Conservation (phyloP, 2,113 vertebrate genomes). For the Jaculus jaculus region DNA sequence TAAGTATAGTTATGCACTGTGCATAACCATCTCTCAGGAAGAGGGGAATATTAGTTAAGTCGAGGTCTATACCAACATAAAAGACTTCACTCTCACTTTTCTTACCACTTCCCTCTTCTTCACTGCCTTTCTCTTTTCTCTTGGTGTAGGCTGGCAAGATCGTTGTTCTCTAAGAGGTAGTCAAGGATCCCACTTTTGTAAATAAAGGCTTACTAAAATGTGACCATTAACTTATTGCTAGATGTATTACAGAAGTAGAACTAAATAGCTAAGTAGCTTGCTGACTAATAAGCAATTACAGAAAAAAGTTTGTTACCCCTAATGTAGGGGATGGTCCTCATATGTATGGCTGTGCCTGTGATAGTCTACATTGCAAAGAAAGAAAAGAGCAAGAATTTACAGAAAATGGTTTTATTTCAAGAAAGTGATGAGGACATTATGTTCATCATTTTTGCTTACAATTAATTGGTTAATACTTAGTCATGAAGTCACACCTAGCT, state of each 20-base stretch:
- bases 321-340: not conserved
- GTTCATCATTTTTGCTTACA: not conserved
- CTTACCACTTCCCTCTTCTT: not conserved
- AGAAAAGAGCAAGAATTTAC: not conserved
- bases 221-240: not conserved
- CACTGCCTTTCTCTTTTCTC: not conserved
- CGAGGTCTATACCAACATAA: not conserved
- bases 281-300: not conserved
- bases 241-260: not conserved
- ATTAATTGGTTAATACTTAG: not conserved
- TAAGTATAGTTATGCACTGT: not conserved
- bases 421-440: slow-evolving; percentile 2
- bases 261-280: not conserved
- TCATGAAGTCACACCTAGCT: not conserved
- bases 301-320: not conserved
- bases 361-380: not conserved
- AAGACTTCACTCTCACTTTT: not conserved
- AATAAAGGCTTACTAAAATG: slow-evolving; percentile 25
- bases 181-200: slow-evolving; percentile 40
- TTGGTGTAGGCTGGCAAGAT: not conserved
- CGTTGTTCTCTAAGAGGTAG: not conserved
- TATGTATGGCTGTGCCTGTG: not conserved
- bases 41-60: not conserved
- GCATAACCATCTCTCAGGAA: not conserved
- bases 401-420: not conserved